Conservation (phyloP, 2,797 vertebrate species). For the Dendrocincla tyrannina region DNA sequence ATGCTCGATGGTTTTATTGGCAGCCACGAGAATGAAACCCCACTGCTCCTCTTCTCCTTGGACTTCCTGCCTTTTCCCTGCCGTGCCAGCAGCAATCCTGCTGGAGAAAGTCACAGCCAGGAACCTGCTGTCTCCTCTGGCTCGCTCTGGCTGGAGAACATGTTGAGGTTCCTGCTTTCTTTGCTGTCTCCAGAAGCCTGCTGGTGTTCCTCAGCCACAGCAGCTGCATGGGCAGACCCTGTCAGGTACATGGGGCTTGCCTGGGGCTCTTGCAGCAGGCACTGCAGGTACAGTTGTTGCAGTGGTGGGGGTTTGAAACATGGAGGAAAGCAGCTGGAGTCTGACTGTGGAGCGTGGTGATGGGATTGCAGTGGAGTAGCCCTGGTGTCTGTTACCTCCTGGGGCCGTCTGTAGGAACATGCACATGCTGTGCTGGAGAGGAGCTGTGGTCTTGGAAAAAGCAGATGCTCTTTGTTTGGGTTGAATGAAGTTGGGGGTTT, state of each 20-base stretch:
- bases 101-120: background rate
- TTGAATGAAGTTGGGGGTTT: background rate
- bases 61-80: slow-evolving; percentile 11
- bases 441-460: background rate
- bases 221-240: background rate
- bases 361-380: accelerated
- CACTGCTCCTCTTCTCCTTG: slow-evolving; percentile 15
- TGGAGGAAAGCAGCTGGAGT: background rate
- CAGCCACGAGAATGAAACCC: background rate
- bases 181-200: background rate
- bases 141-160: background rate
- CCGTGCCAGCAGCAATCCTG: slow-evolving; percentile 18
- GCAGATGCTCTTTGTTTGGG: background rate
- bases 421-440: background rate
- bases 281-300: background rate
- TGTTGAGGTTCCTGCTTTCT: background rate
- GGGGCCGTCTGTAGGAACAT: background rate
- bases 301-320: background rate
- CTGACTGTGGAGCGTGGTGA: accelerated
- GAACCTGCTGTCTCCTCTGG: background rate
- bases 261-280: background rate
- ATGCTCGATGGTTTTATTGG: slow-evolving; percentile 23
- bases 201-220: background rate
- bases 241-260: background rate
- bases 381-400: background rate